Base-by-base conservation (phyloP, 2,797 vertebrate genomes). In the Catamblyrhynchus diadema region DNA sequence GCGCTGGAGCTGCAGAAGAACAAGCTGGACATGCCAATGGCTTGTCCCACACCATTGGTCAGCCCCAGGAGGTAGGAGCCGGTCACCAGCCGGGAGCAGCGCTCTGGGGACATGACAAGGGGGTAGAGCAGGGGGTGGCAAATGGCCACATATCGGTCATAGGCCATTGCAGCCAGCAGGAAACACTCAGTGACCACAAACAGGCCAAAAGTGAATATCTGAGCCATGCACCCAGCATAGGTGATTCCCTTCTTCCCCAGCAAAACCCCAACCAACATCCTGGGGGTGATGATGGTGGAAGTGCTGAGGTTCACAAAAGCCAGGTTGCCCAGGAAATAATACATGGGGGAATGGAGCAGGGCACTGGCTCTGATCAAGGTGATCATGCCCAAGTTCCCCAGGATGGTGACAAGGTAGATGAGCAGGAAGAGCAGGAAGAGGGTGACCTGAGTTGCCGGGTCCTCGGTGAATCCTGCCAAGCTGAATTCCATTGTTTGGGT, bases 291-390 rank as follows among this genome's bases (percentile, higher is more conserved):
- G 24, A 13, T 1, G 0, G 59, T 91, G 51, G 82, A 82, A 51
- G 35, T 70, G 13, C 80, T 82, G n/a, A 95, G 15, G 69, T 96
- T 87, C 42, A 69, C 64, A n/a, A 93, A 86, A 39, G 93, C 75
- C 88, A 96, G 39, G 54, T 93, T 79, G 6, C 71, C 35, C 45
- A 95, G 28, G 67, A 94, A 88, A 78, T 83, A 88, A 32, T 91
- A 93, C 92, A 83, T 84, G 50, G 87, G 87, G n/a, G 56, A 56
- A n/a, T n/a, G 59, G 35, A 96, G 88, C 11, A 35, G 73, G 6
- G 80, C 70, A 32, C 75, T 95, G 62, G 18, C 39, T 54, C 32
- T 69, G 71, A 91, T 95, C 28, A 95, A 66, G 10, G 5, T 1
- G 1, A 93, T 60, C 78, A 93, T 66, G 22, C 83, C 81, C 4